Percentiles rank a stretch among this genome's conserved stretches.
phyloP scores from a whole-genome alignment of 37 sponge, comb jelly and placozoan species.

The Theonella swinhoei region DNA sequence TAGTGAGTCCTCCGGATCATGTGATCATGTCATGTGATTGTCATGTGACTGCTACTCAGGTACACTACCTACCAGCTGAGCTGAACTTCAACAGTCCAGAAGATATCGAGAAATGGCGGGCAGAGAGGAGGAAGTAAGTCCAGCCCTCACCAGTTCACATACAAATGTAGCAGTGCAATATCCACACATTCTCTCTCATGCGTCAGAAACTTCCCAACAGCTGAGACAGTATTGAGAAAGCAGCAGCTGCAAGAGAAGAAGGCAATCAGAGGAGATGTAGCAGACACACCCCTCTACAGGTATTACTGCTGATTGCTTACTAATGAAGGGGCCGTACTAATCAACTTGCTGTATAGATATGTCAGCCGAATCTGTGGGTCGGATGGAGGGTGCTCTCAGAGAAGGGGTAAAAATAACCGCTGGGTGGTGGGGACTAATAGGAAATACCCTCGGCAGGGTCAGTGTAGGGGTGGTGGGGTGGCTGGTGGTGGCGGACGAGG shows the following conservation, averaged over 20 bases:
- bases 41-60: slow-evolving; percentile 1
- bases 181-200: too few species aligned
- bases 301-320: too few species aligned
- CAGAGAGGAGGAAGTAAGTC: slow-evolving; percentile 74
- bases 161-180: not conserved
- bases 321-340: not conserved
- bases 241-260: slow-evolving; percentile 19
- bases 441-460: not conserved
- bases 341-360: too few species aligned
- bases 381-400: not conserved
- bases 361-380: slow-evolving; percentile 23
- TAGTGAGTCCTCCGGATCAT: slow-evolving; percentile 4
- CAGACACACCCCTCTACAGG: slow-evolving; percentile 60
- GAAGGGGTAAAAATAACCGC: slow-evolving; percentile 25
- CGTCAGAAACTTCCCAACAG: slow-evolving; percentile 78
- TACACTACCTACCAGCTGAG: slow-evolving; percentile 66
- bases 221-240: slow-evolving; percentile 47
- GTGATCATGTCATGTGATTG: not conserved
- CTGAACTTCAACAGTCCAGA: slow-evolving; percentile 64
- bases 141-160: not conserved
- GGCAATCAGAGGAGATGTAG: slow-evolving; percentile 59
- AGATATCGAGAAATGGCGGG: slow-evolving; percentile 80
- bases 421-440: slow-evolving; percentile 19
- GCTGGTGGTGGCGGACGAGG: not conserved
- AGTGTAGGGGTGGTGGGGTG: slow-evolving; percentile 9